Evolutionary conservation across 2,888 invertebrate genomes (phyloP).

Genomic region (Melipona beecheii): DNA sequence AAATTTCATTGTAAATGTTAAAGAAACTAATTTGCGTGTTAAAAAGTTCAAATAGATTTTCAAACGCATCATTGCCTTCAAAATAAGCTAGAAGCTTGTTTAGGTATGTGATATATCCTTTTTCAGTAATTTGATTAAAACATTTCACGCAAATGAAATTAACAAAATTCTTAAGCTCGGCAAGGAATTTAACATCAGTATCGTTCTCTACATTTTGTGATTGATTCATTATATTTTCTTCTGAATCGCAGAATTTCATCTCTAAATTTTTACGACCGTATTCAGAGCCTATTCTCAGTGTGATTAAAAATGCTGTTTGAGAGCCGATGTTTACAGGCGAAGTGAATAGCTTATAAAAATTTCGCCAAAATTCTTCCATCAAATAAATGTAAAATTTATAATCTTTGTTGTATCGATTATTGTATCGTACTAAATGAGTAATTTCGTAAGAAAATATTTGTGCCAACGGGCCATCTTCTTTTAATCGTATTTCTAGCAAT

Average conservation of each 20-base stretch:
- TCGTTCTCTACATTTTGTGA: constrained; percentile 52
- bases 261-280: constrained; percentile 85
- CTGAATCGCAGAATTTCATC: constrained; percentile 85
- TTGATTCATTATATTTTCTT: constrained; percentile 65
- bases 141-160: constrained; percentile 85
- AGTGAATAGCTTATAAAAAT: constrained; percentile 79
- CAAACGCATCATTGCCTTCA: constrained; percentile 85
- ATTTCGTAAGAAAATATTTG: constrained; percentile 85
- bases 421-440: constrained; percentile 85
- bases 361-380: constrained; percentile 83
- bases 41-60: constrained; percentile 65
- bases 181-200: constrained; percentile 81
- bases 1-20: constrained; percentile 82
- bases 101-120: constrained; percentile 84
- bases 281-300: constrained; percentile 82
- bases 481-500: constrained; percentile 85
- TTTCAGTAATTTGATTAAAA: constrained; percentile 85
- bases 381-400: constrained; percentile 75
- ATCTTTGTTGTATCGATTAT: constrained; percentile 81
- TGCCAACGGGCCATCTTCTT: constrained; percentile 80
- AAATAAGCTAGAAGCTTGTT: constrained; percentile 84
- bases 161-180: constrained; percentile 84
- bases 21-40: constrained; percentile 76
- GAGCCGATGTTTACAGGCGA: constrained; percentile 54
- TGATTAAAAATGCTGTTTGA: constrained; percentile 71